Percentiles rank a stretch among this genome's conserved stretches.
These are phyloP conservation scores for Operophtera brumata DNA, from an alignment of 2,888 invertebrate genomes.

Conservation along the genomic window DNA sequence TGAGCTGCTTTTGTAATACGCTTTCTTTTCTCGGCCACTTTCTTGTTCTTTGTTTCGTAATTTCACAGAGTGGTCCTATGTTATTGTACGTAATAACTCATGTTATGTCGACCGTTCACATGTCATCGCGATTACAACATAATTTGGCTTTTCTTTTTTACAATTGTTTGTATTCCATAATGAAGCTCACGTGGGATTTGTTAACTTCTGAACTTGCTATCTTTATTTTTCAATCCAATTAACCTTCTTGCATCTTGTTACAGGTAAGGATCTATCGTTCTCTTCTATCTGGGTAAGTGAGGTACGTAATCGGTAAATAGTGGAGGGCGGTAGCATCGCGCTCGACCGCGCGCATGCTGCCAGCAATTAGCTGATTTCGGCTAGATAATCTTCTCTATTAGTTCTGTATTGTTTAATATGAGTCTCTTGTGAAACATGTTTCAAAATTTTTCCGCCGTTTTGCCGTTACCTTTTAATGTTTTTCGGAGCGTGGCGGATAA, in stretches of 20 bases:
- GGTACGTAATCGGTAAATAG: conserved; percentile 37
- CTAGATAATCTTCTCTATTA: conserved; percentile 74
- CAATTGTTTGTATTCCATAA: conserved; percentile 38
- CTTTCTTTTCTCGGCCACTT: conserved; percentile 67
- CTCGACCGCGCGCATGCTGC: conserved; percentile 55
- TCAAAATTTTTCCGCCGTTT: conserved; percentile 77
- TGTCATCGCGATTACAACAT: conserved; percentile 67
- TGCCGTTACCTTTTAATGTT: conserved; percentile 76
- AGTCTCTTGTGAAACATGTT: conserved; percentile 73
- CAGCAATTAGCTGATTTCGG: conserved; percentile 76
- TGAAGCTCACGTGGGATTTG: conserved; percentile 49
- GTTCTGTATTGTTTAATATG: conserved; percentile 78
- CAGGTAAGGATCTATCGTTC: conserved; percentile 60
- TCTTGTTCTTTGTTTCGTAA: conserved; percentile 74
- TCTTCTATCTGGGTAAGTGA: conserved; percentile 50
- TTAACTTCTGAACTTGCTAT: conserved; percentile 54
- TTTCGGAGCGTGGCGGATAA: conserved; percentile 80
- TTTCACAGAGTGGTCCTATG: conserved; percentile 55
- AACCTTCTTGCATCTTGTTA: conserved; percentile 51
- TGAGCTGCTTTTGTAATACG: conserved; percentile 54
- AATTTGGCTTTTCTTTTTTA: conserved; percentile 51
- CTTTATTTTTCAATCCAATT: conserved; percentile 31
- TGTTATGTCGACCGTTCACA: conserved; percentile 61
- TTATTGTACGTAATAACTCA: conserved; percentile 62
- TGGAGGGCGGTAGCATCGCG: conserved; percentile 40